Conservation (phyloP, 2,797 vertebrate genomes). For the Prionace glauca region DNA sequence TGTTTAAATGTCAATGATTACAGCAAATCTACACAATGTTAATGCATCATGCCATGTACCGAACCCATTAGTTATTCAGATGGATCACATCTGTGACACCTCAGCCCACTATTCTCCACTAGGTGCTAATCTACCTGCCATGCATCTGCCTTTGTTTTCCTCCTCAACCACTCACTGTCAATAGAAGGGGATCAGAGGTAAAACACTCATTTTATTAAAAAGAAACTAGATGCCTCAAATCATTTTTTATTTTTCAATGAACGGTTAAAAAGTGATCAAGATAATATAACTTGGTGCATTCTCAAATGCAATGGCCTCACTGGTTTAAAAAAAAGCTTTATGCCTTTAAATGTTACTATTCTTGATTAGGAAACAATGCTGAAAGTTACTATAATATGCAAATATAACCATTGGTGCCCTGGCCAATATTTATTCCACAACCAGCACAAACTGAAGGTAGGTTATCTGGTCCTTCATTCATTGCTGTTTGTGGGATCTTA, state of each 20-base stretch:
- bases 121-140: not conserved
- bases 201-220: not conserved
- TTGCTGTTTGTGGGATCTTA: not conserved
- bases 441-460: not conserved
- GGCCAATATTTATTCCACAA: not conserved
- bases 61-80: not conserved
- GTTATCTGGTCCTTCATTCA: not conserved
- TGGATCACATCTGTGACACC: not conserved
- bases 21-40: not conserved
- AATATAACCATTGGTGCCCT: not conserved
- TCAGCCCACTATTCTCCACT: not conserved
- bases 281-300: not conserved
- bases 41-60: not conserved
- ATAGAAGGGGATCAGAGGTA: not conserved
- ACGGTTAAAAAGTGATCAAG: not conserved
- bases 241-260: not conserved
- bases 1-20: not conserved
- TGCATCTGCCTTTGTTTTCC: not conserved
- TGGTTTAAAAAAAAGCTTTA: not conserved
- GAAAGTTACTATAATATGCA: not conserved
- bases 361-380: not conserved
- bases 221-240: not conserved
- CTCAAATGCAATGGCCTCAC: not conserved
- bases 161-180: not conserved
- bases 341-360: not conserved